Evolutionary conservation across 2,888 invertebrate genomes (phyloP), one percentile per base, ranked within the genome.

Genomic region (Trachelus iudaicus): DNA sequence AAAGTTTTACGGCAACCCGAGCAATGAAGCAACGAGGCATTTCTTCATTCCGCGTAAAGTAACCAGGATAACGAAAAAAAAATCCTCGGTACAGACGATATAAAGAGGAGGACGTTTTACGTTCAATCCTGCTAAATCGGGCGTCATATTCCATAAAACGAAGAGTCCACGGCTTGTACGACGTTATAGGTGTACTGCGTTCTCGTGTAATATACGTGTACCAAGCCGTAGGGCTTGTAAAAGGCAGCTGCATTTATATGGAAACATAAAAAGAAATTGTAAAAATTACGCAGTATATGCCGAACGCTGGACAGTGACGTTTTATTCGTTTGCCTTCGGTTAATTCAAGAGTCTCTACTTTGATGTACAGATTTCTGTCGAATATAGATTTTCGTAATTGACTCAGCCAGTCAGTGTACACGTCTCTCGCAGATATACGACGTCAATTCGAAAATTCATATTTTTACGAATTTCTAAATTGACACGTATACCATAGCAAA

Each of bases 111-210:
- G n/a, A 82, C 76, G 78, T 82, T 83, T 82, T 76, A 33, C 80
- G 81, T 85, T 81, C 83, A 80, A 83, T 83, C 81, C 80, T 73
- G 79, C 78, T 78, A 79, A 76, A 81, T 83, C 82, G 79, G 81
- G 77, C 80, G 80, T 78, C 82, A 83, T 81, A 83, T 85, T 81
- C 79, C 78, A 84, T 83, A 85, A 83, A 85, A 82, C 80, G 79
- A 79, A 68, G 75, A 69, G 75, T 40, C 40, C 15, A 40, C 4
- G 15, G 40, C 40, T 40, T 40, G 40, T 4, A 40, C 40, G 40
- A 15, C 40, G 15, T 40, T 15, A 15, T 40, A 15, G 40, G 40
- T 40, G 40, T 40, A 40, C 40, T 15, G 40, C 40, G 4, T 15
- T 1, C 15, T 15, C 4, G 15, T 40, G 6, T 15, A 40, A 40